Conservation (phyloP, 1,140 invertebrate species). For the Chrysoperla carnea region DNA sequence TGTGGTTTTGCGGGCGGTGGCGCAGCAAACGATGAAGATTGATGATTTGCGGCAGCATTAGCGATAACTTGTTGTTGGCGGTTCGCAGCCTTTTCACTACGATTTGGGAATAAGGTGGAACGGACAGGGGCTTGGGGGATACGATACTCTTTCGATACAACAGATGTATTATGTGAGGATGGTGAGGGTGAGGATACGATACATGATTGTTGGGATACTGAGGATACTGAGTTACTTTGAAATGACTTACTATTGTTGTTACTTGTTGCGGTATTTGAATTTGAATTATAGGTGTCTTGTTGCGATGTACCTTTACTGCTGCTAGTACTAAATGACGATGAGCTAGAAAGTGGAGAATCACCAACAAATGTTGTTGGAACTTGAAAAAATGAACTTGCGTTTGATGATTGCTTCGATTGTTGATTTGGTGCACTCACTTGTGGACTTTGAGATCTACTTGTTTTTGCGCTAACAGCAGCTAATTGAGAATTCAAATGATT, state of each 20-base stretch:
- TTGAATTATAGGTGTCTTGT: conserved; percentile 12
- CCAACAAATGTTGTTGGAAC: conserved; percentile 32
- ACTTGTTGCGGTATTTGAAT: conserved; percentile 17
- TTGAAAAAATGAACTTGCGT: conserved; percentile 39
- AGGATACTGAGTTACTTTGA: conserved; percentile 27
- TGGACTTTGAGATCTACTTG: conserved; percentile 28
- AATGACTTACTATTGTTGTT: conserved; percentile 27
- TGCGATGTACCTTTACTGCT: conserved; percentile 15
- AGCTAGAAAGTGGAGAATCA: conserved; percentile 19
- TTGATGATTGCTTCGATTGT: conserved; percentile 30
- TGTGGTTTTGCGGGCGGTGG: conserved; percentile 28
- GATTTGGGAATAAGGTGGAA: conserved; percentile 6
- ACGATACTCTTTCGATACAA: conserved; percentile 38
- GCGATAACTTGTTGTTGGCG: conserved; percentile 9
- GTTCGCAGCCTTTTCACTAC: conserved; percentile 14
- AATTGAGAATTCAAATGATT: conserved; percentile 42
- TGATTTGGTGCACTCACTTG: conserved; percentile 33
- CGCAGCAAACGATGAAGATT: conserved; percentile 25
- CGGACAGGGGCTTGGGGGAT: conserved; percentile 26
- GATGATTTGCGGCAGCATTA: conserved; percentile 11
- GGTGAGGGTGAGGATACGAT: conserved; percentile 45
- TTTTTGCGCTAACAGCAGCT: conserved; percentile 27
- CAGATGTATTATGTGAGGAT: conserved; percentile 22
- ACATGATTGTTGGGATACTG: conserved; percentile 43
- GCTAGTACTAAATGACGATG: conserved; percentile 14